A percentile compares a stretch with the other conserved stretches of the same genome.
Evolutionary conservation across 1,140 invertebrate species (phyloP).

Genomic region (Spodoptera litura): DNA sequence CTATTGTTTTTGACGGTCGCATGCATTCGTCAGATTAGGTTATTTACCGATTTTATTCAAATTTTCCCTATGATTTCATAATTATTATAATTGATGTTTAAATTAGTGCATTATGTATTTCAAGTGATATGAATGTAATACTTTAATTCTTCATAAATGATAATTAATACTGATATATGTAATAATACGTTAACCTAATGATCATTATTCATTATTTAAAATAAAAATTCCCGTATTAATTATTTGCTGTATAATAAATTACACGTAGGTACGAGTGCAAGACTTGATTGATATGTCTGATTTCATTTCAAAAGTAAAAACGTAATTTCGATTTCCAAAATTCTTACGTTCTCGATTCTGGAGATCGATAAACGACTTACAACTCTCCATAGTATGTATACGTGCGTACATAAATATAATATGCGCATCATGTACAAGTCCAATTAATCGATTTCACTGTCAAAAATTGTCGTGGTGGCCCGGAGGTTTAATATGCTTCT

Average conservation of each 20-base stretch:
- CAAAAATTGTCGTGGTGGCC: neutral
- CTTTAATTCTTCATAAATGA: too few relatives aligned
- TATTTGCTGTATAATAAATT: neutral
- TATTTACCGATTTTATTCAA: too few relatives aligned
- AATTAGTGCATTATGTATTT: neutral
- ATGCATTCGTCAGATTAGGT: too few relatives aligned
- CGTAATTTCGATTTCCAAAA: neutral
- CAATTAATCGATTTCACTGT: conserved; percentile 48
- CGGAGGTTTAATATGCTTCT: too few relatives aligned
- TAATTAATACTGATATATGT: too few relatives aligned
- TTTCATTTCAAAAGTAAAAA: conserved; percentile 12
- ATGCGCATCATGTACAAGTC: neutral
- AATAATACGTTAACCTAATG: too few relatives aligned
- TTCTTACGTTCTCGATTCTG: neutral
- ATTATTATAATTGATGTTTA: neutral
- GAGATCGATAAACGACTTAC: conserved; percentile 7
- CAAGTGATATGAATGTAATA: too few relatives aligned
- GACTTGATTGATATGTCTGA: conserved; percentile 10
- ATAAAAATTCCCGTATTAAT: neutral
- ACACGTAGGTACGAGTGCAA: neutral
- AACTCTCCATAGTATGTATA: neutral
- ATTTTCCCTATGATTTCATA: neutral
- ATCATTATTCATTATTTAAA: too few relatives aligned
- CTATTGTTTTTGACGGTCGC: too few relatives aligned
- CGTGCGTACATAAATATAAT: too few relatives aligned